Percentiles rank a stretch among this genome's conserved stretches.
phyloP scores from a whole-genome alignment of 2,113 vertebrate genomes.

The Larimichthys crocea region DNA sequence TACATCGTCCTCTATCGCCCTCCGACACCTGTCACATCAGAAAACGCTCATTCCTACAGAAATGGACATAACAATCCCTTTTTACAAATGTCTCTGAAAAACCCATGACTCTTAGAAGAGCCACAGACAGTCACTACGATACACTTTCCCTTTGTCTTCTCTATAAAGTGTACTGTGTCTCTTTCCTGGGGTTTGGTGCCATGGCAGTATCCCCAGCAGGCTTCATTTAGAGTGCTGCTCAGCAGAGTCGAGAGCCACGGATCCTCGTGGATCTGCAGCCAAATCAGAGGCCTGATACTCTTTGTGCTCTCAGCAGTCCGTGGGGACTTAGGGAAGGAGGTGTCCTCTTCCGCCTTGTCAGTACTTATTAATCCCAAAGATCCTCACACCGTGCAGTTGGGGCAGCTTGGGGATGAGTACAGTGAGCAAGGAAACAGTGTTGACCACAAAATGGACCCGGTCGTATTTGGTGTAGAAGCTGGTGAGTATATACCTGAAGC shows the following conservation, averaged over 20 bases:
- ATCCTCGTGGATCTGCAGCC: slow-evolving; percentile 52
- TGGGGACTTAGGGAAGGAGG: slow-evolving; percentile 31
- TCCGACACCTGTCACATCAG: slow-evolving; percentile 2
- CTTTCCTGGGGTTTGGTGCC: slow-evolving; percentile 54
- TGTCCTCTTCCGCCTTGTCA: slow-evolving; percentile 74
- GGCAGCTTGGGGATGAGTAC: slow-evolving; percentile 98
- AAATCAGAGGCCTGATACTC: slow-evolving; percentile 49
- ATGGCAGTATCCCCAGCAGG: slow-evolving; percentile 61
- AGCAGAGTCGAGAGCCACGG: slow-evolving; percentile 33
- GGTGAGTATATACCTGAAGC: slow-evolving; percentile 93
- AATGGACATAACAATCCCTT: not conserved
- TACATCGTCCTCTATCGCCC: not conserved
- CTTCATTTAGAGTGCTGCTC: slow-evolving; percentile 53
- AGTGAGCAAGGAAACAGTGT: slow-evolving; percentile 94
- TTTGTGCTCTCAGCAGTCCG: slow-evolving; percentile 43
- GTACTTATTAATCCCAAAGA: slow-evolving; percentile 99
- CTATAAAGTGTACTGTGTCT: slow-evolving; percentile 27
- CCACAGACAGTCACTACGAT: slow-evolving; percentile 27
- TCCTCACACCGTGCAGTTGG: slow-evolving; percentile 94
- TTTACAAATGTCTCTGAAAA: slow-evolving; percentile 35
- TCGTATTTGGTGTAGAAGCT: slow-evolving; percentile 99
- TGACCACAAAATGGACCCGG: slow-evolving; percentile 93
- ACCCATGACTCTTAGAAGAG: slow-evolving; percentile 5
- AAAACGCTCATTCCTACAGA: slow-evolving; percentile 20
- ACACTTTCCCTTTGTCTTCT: slow-evolving; percentile 48